Conservation (phyloP, 2,113 vertebrate genomes). For the Lophura nycthemera region DNA sequence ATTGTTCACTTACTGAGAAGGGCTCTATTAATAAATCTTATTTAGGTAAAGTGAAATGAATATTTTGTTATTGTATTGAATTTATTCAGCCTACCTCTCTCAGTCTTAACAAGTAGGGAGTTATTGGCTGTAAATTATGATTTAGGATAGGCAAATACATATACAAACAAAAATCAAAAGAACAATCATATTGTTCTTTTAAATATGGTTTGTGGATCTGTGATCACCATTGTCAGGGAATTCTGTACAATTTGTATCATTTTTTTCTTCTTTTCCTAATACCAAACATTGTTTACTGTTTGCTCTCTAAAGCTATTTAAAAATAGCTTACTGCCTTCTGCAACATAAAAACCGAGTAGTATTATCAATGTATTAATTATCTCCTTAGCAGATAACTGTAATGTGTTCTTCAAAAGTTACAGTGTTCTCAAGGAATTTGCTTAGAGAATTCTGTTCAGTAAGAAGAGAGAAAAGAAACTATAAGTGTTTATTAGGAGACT, state of each 20-base stretch:
- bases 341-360: background rate
- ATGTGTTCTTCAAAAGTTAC: background rate
- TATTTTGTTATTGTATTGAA: background rate
- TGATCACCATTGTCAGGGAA: background rate
- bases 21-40: conserved; percentile 27
- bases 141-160: background rate
- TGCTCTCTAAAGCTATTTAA: background rate
- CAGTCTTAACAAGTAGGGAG: background rate
- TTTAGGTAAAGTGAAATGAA: conserved; percentile 42
- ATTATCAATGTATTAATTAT: background rate
- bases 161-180: background rate
- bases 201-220: background rate
- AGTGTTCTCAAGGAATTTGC: background rate
- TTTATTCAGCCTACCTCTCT: conserved; percentile 35
- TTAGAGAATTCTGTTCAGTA: background rate
- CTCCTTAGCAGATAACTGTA: background rate
- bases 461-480: background rate
- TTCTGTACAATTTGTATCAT: background rate
- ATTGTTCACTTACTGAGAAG: conserved; percentile 56
- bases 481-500: background rate
- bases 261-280: background rate
- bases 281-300: background rate
- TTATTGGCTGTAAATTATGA: background rate
- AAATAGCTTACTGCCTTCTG: background rate
- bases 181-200: background rate